Evolutionary conservation across 2,888 invertebrate genomes (phyloP).

Genomic region (Chrysolina haemoptera): DNA sequence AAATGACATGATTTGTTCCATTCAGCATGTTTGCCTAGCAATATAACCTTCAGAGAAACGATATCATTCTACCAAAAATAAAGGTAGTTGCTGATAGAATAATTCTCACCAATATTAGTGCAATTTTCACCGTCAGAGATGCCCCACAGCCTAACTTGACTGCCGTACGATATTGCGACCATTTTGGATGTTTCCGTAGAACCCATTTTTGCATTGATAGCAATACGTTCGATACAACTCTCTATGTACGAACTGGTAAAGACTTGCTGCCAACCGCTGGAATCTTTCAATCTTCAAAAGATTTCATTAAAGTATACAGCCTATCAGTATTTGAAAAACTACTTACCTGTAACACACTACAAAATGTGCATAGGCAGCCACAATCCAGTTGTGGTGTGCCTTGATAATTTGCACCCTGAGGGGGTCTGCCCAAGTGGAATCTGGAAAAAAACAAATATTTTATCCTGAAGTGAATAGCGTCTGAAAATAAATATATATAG

Average conservation of each 20-base stretch:
- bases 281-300: slow-evolving; percentile 85
- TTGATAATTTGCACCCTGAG: slow-evolving; percentile 92
- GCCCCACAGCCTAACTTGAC: slow-evolving; percentile 84
- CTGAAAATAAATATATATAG: no score
- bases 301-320: neutral
- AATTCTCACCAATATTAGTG: slow-evolving; percentile 77
- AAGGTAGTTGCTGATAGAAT: no score
- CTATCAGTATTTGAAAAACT: neutral
- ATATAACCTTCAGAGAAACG: no score
- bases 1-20: no score
- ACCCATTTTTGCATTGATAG: slow-evolving; percentile 83
- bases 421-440: slow-evolving; percentile 85
- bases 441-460: no score
- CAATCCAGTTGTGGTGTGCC: slow-evolving; percentile 98
- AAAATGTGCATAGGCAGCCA: slow-evolving; percentile 96
- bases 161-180: slow-evolving; percentile 87
- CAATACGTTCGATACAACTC: slow-evolving; percentile 90
- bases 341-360: slow-evolving; percentile 92
- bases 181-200: slow-evolving; percentile 79
- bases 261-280: slow-evolving; percentile 95
- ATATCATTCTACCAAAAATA: no score
- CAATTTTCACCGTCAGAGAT: slow-evolving; percentile 83
- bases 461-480: no score
- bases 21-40: no score
- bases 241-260: slow-evolving; percentile 96